Evolutionary conservation across 2,888 invertebrate genomes (phyloP).

Genomic region (Napeogenes inachia): DNA sequence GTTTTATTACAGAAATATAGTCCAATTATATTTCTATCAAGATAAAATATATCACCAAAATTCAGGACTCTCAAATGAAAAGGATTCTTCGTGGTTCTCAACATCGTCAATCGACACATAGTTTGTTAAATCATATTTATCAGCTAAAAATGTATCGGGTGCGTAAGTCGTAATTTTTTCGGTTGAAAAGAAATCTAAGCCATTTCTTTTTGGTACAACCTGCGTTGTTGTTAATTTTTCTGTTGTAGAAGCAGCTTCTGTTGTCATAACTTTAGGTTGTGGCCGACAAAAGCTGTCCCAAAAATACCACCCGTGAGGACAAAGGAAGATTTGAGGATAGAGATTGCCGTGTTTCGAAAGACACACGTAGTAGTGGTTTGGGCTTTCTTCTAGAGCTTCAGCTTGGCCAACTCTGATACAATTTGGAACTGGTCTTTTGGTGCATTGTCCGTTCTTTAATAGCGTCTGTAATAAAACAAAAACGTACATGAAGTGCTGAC

Average conservation of each 20-base stretch:
- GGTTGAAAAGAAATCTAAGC: slow-evolving; percentile 59
- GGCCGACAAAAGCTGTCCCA: slow-evolving; percentile 59
- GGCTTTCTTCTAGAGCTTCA: slow-evolving; percentile 48
- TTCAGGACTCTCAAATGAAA: slow-evolving; percentile 47
- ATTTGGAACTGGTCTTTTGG: slow-evolving; percentile 48
- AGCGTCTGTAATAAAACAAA: slow-evolving; percentile 46
- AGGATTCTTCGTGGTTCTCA: slow-evolving; percentile 38
- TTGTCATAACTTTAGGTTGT: slow-evolving; percentile 35
- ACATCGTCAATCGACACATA: slow-evolving; percentile 54
- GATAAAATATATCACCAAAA: slow-evolving; percentile 24
- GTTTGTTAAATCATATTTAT: slow-evolving; percentile 59
- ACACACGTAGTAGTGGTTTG: slow-evolving; percentile 68
- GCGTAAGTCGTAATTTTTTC: slow-evolving; percentile 51
- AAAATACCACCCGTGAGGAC: slow-evolving; percentile 68
- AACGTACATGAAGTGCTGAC: too few relatives aligned
- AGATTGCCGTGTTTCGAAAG: slow-evolving; percentile 44
- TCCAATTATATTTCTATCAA: not conserved
- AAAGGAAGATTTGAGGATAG: slow-evolving; percentile 64
- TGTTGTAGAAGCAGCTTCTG: slow-evolving; percentile 11
- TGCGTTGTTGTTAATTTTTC: slow-evolving; percentile 16
- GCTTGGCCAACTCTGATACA: slow-evolving; percentile 55
- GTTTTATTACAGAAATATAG: too few relatives aligned
- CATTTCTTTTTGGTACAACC: slow-evolving; percentile 32
- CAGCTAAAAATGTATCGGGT: slow-evolving; percentile 65
- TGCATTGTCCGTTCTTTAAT: slow-evolving; percentile 58